A percentile compares a stretch with the other conserved stretches of the same genome.
Evolutionary conservation across 2,888 invertebrate species (phyloP).

Genomic region (Argyra leucocephala): DNA sequence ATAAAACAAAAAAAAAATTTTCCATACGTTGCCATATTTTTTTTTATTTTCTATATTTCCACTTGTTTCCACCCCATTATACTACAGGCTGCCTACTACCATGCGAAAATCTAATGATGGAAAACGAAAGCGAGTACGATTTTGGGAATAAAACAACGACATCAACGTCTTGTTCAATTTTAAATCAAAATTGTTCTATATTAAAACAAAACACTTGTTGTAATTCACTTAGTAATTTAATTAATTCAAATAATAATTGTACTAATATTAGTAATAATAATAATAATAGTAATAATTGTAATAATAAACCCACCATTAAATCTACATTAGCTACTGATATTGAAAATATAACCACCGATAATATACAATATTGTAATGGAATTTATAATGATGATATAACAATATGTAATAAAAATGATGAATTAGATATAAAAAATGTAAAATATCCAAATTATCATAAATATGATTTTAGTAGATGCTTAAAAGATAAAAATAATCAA

Average conservation of each 20-base stretch:
- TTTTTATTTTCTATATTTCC: constrained; percentile 7
- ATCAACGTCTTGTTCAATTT: constrained; percentile 15
- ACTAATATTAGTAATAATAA: neutral
- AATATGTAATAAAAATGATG: neutral
- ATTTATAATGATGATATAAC: neutral
- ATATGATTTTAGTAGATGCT: neutral
- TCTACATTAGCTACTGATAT: too few species aligned
- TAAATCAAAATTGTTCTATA: constrained; percentile 13
- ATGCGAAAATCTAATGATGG: constrained; percentile 18
- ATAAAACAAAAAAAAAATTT: neutral
- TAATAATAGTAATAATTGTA: too few species aligned
- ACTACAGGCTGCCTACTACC: neutral
- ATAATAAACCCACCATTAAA: neutral
- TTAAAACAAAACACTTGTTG: neutral
- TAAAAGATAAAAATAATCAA: constrained; percentile 4
- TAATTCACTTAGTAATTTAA: neutral
- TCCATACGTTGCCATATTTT: constrained; percentile 7
- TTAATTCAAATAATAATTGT: neutral
- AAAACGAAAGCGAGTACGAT: constrained; percentile 27
- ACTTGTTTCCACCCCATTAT: neutral
- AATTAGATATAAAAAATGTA: neutral
- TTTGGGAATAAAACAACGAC: constrained; percentile 26
- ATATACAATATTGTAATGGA: neutral
- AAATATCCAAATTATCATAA: neutral
- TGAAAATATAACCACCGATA: neutral